Evolutionary conservation across 2,113 vertebrate genomes (phyloP), one percentile per base, ranked within the genome.

Genomic region (Pseudopodoces humilis): DNA sequence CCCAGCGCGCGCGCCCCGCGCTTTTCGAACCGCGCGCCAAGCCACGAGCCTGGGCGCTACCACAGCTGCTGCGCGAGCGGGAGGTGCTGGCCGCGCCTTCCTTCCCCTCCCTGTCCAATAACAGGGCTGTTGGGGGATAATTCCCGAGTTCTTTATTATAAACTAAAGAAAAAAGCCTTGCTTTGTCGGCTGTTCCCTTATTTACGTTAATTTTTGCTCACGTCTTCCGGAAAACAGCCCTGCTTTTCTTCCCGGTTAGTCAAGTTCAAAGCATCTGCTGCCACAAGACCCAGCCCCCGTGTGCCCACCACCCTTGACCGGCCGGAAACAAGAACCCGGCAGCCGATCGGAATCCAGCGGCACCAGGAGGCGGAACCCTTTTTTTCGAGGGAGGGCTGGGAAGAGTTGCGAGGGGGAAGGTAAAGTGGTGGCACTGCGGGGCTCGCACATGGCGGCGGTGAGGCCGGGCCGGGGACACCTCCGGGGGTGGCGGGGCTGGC

Each of bases 131-230:
- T 17, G 3, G 0, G 19, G 4, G 2, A 4, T 6, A 1, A 1
- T 0, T 31, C 2, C 13, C 1, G 0, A 28, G 7, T 1, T 7
- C 3, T 0, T 5, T 18, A 1, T 5, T 2, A 2, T 1, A n/a
- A 2, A 7, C 0, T 0, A 3, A 9, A 4, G 0, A 3, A 0
- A 23, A n/a, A 9, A 23, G 2, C 0, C 1, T 13, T 24, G 12
- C 8, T 79, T 27, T 11, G 1, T 6, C 3, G 4, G 27, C 46
- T 3, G 7, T 10, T 6, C 6, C 7, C 24, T 21, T 14, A 7
- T 21, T 53, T 3, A 6, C 5, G 3, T 41, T 15, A 22, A 35
- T 15, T 53, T 30, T 9, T 10, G 5, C 23, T n/a, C 28, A 2
- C 16, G 13, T 1, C 3, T 11, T 16, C 33, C 30, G 3, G 3